Conservation (phyloP, 2,797 vertebrate species). For the Enoplosus armatus region DNA sequence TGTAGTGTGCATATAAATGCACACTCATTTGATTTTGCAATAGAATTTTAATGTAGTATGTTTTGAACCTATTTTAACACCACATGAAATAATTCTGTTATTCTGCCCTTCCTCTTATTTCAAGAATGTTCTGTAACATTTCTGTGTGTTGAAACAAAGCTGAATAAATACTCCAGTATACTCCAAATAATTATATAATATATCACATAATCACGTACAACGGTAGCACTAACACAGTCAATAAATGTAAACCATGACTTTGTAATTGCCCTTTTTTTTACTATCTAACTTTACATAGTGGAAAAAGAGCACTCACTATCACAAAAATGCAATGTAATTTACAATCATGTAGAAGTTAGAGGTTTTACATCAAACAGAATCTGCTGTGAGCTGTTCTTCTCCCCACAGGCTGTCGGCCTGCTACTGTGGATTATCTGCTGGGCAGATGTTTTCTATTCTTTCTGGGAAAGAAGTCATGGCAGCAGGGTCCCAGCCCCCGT, state of each 20-base stretch:
- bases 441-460: slow-evolving; percentile 98
- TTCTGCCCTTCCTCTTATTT: neutral
- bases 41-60: neutral
- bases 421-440: slow-evolving; percentile 96
- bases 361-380: neutral
- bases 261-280: neutral
- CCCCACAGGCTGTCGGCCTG: slow-evolving; percentile 88
- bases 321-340: no score
- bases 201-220: neutral
- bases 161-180: neutral
- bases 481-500: slow-evolving; percentile 79
- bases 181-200: neutral
- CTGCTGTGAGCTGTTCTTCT: neutral
- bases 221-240: no score
- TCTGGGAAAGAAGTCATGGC: slow-evolving; percentile 92
- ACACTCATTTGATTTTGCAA: no score
- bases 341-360: no score
- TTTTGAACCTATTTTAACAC: neutral
- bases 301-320: no score
- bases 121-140: neutral
- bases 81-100: neutral
- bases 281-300: no score
- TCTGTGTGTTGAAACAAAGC: neutral
- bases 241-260: neutral
- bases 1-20: no score